phyloP scores from a whole-genome alignment of 1,140 invertebrate species.

The Achatina immaculata region DNA sequence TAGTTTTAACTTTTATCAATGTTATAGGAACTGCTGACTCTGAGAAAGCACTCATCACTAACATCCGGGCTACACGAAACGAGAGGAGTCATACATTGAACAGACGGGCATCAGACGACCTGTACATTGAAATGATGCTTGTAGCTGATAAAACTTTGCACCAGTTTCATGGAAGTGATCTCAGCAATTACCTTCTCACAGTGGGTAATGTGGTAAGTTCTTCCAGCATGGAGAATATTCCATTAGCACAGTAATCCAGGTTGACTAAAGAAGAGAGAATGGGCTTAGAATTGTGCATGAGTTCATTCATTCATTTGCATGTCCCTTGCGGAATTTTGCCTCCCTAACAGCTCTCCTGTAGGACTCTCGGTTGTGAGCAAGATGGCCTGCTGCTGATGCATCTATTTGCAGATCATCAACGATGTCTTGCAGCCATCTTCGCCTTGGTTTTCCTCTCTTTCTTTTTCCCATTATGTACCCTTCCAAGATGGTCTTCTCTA shows the following conservation, averaged over 20 bases:
- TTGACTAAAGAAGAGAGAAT: background rate
- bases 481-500: too few relatives aligned
- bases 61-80: background rate
- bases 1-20: background rate
- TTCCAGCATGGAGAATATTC: background rate
- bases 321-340: too few relatives aligned
- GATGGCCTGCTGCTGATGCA: too few relatives aligned
- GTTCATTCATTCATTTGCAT: too few relatives aligned
- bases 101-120: background rate
- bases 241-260: background rate
- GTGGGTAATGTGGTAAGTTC: slow-evolving; percentile 44
- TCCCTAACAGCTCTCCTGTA: too few relatives aligned
- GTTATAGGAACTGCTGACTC: background rate
- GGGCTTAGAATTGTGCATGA: background rate
- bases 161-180: slow-evolving; percentile 28
- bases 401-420: too few relatives aligned
- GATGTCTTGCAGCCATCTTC: too few relatives aligned
- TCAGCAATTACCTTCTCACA: slow-evolving; percentile 38
- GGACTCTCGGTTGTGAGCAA: too few relatives aligned
- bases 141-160: slow-evolving; percentile 44
- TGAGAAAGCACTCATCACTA: background rate
- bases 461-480: too few relatives aligned
- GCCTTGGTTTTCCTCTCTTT: too few relatives aligned
- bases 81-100: background rate
- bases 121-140: slow-evolving; percentile 40